Conservation (phyloP, 2,888 invertebrate genomes). For the Eulithis testata region DNA sequence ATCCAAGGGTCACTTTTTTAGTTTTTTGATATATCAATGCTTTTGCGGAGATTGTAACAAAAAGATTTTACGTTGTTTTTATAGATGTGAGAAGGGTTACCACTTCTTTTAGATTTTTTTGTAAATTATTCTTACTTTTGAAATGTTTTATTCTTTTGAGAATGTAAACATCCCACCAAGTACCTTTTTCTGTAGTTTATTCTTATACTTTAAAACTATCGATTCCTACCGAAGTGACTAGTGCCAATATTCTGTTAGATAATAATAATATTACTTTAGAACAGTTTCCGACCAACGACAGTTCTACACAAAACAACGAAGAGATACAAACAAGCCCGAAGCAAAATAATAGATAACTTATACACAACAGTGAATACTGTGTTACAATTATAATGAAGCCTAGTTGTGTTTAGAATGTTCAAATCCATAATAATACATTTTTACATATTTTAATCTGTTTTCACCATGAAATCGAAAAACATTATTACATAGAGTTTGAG, state of each 20-base stretch:
- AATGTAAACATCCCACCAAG: too few relatives aligned
- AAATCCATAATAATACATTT: conserved; percentile 8
- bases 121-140: too few relatives aligned
- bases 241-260: conserved; percentile 3
- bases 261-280: conserved; percentile 17
- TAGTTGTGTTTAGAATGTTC: conserved; percentile 4
- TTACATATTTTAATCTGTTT: background rate
- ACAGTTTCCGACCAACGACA: conserved; percentile 13
- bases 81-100: too few relatives aligned
- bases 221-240: too few relatives aligned
- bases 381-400: conserved; percentile 46
- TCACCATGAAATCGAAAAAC: too few relatives aligned
- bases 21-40: conserved; percentile 1
- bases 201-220: background rate
- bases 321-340: conserved; percentile 51
- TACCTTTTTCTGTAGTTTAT: too few relatives aligned
- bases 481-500: too few relatives aligned
- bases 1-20: conserved; percentile 4
- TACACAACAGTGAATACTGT: conserved; percentile 43
- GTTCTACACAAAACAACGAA: conserved; percentile 29
- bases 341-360: conserved; percentile 67
- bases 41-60: too few relatives aligned
- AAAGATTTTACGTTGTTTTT: too few relatives aligned
- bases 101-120: too few relatives aligned
- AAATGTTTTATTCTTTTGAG: too few relatives aligned